Conservation (phyloP, 2,888 invertebrate species). For the Chymomyza caudatula region DNA sequence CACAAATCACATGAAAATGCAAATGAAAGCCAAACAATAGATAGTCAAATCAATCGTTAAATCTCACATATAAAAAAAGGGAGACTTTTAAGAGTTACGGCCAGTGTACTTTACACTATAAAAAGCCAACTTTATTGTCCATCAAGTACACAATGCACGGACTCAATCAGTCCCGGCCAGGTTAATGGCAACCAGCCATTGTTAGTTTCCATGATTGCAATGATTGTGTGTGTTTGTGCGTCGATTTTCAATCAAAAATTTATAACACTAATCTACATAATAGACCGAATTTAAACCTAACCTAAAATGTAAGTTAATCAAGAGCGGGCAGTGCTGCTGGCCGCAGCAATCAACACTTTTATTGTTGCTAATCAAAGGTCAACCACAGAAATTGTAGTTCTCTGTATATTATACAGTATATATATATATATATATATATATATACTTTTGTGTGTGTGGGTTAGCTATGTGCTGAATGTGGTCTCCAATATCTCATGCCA, state of each 20-base stretch:
- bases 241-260: slow-evolving; percentile 44
- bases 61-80: slow-evolving; percentile 35
- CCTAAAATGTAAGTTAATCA: slow-evolving; percentile 47
- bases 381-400: slow-evolving; percentile 40
- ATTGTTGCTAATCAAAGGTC: slow-evolving; percentile 60
- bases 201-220: slow-evolving; percentile 25
- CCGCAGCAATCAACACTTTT: slow-evolving; percentile 59
- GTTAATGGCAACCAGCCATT: background rate
- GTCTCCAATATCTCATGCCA: slow-evolving; percentile 26
- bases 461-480: background rate
- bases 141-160: slow-evolving; percentile 25
- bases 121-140: slow-evolving; percentile 46
- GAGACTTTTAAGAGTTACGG: slow-evolving; percentile 12
- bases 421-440: background rate
- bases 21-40: slow-evolving; percentile 39
- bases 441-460: slow-evolving; percentile 7
- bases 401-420: slow-evolving; percentile 27
- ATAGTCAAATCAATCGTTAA: slow-evolving; percentile 34
- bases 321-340: background rate
- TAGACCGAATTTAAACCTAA: slow-evolving; percentile 27
- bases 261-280: slow-evolving; percentile 62
- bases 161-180: background rate
- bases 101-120: slow-evolving; percentile 4
- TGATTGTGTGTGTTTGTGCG: slow-evolving; percentile 30
- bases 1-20: slow-evolving; percentile 49